Evolutionary conservation across 2,797 vertebrate species (phyloP).

Genomic region (Sparidentex hasta): DNA sequence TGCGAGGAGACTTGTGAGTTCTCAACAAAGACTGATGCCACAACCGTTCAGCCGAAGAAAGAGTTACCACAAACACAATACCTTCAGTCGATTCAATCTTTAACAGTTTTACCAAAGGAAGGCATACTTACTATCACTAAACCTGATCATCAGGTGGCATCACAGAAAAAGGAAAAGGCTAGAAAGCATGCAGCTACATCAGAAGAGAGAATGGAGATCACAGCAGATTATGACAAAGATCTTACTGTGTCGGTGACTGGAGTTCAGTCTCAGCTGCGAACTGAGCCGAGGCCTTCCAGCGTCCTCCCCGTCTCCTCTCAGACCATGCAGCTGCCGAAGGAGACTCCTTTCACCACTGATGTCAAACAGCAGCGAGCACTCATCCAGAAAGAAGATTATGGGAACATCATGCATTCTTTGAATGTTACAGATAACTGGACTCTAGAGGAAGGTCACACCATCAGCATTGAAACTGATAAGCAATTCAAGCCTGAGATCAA

Average conservation of each 20-base stretch:
- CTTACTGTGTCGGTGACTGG: slow-evolving; percentile 72
- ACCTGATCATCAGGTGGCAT: slow-evolving; percentile 76
- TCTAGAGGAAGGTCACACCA: slow-evolving; percentile 81
- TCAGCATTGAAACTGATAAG: slow-evolving; percentile 72
- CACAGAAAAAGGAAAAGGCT: slow-evolving; percentile 80
- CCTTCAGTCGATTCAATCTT: slow-evolving; percentile 75
- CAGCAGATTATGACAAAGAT: slow-evolving; percentile 75
- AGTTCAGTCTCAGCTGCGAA: slow-evolving; percentile 58
- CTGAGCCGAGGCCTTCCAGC: slow-evolving; percentile 72
- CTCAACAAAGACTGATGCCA: slow-evolving; percentile 35
- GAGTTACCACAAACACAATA: slow-evolving; percentile 72
- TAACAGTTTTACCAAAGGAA: slow-evolving; percentile 84
- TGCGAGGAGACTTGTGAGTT: slow-evolving; percentile 77
- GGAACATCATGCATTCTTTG: slow-evolving; percentile 82
- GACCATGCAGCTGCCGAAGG: slow-evolving; percentile 83
- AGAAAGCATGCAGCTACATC: slow-evolving; percentile 72
- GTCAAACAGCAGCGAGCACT: slow-evolving; percentile 81
- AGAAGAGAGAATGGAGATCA: slow-evolving; percentile 81
- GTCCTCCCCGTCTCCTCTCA: slow-evolving; percentile 79
- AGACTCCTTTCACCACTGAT: slow-evolving; percentile 69
- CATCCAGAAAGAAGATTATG: slow-evolving; percentile 86
- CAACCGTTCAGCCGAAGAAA: slow-evolving; percentile 62
- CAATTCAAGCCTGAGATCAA: slow-evolving; percentile 67
- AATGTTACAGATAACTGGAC: slow-evolving; percentile 78
- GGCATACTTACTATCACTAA: slow-evolving; percentile 71